A percentile compares a stretch with the other conserved stretches of the same genome.
phyloP scores from a whole-genome alignment of 2,888 invertebrate genomes.

The Molanna angustata region DNA sequence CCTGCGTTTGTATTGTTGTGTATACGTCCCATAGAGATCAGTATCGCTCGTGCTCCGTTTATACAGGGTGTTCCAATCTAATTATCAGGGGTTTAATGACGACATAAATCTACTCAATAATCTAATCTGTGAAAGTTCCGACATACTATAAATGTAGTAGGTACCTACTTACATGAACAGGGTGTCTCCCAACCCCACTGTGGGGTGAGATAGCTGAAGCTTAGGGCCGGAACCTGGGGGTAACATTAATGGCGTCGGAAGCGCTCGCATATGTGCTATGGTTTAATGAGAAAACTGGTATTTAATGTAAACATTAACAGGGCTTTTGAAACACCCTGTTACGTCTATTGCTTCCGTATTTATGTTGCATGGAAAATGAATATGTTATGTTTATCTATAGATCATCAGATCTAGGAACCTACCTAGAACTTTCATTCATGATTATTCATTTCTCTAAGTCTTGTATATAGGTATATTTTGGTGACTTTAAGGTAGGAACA shows the following conservation, averaged over 20 bases:
- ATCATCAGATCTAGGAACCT: neutral
- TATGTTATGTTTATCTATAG: too few relatives aligned
- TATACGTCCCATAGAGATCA: too few relatives aligned
- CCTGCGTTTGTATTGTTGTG: too few relatives aligned
- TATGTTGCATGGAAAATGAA: constrained; percentile 10
- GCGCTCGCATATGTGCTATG: constrained; percentile 20
- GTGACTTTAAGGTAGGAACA: too few relatives aligned
- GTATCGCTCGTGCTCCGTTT: too few relatives aligned
- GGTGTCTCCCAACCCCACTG: too few relatives aligned
- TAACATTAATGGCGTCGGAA: constrained; percentile 30
- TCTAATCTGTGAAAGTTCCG: constrained; percentile 61
- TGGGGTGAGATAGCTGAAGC: neutral
- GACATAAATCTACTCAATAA: constrained; percentile 60
- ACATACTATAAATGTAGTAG: too few relatives aligned
- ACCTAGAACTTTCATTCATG: neutral
- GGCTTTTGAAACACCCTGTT: constrained; percentile 21
- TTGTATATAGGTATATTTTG: neutral
- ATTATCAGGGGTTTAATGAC: constrained; percentile 61
- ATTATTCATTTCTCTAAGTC: neutral
- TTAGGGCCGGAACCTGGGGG: constrained; percentile 24
- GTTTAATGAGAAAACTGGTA: constrained; percentile 25
- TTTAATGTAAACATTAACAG: constrained; percentile 23
- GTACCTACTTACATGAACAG: too few relatives aligned
- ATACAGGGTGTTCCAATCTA: constrained; percentile 58
- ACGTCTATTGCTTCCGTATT: too few relatives aligned